Conservation (phyloP, 2,888 invertebrate species). For the Cerceris ruficornis region DNA sequence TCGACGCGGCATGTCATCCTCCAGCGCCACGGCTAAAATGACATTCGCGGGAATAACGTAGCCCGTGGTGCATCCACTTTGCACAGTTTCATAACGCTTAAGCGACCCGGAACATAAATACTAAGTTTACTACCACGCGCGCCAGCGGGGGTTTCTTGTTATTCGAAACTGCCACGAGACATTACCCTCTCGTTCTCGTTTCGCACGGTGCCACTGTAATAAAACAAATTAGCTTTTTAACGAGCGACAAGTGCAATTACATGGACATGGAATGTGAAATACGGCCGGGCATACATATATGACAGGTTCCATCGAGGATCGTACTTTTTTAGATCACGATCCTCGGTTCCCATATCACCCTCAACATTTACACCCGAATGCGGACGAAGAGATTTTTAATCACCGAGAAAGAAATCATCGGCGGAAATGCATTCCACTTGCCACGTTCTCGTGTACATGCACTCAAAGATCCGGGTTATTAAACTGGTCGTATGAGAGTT, state of each 20-base stretch:
- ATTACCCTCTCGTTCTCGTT: conserved; percentile 5
- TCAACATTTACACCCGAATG: background rate
- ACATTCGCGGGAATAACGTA: conserved; percentile 24
- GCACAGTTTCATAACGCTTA: conserved; percentile 49
- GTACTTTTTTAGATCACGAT: background rate
- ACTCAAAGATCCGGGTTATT: conserved; percentile 3
- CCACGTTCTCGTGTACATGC: background rate
- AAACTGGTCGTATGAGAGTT: conserved; percentile 2
- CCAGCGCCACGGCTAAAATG: conserved; percentile 25
- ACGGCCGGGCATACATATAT: background rate
- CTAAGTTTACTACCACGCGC: conserved; percentile 54
- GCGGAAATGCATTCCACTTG: background rate
- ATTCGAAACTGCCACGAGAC: conserved; percentile 37
- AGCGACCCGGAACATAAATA: conserved; percentile 58
- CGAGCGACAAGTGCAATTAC: conserved; percentile 65
- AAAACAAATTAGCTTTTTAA: conserved; percentile 69
- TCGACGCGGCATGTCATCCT: conserved; percentile 22
- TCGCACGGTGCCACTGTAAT: conserved; percentile 32
- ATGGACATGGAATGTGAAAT: conserved; percentile 35
- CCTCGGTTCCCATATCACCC: background rate
- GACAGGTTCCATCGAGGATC: conserved; percentile 22
- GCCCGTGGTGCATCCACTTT: conserved; percentile 24
- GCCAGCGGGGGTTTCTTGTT: conserved; percentile 45
- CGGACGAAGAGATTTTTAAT: background rate
- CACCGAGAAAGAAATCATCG: background rate